Conservation (phyloP, 2,888 invertebrate genomes). For the Idaea biselata region DNA sequence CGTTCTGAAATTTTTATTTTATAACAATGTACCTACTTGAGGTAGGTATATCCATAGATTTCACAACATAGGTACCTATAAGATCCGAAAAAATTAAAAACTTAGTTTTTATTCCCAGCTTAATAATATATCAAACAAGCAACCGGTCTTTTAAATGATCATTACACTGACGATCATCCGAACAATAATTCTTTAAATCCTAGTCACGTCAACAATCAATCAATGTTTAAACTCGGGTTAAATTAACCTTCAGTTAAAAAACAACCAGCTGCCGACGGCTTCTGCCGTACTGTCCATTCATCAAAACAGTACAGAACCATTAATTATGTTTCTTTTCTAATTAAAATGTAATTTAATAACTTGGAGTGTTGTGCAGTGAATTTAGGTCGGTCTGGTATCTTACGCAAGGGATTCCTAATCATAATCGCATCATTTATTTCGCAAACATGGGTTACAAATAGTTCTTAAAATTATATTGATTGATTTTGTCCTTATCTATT, state of each 20-base stretch:
- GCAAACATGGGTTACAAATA: too few species aligned
- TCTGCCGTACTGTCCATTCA: conserved; percentile 15
- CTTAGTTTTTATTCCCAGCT: not conserved
- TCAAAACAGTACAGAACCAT: conserved; percentile 23
- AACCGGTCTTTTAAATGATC: conserved; percentile 13
- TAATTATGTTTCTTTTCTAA: conserved; percentile 32
- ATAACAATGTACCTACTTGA: too few species aligned
- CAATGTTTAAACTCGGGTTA: conserved; percentile 14
- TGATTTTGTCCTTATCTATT: too few species aligned
- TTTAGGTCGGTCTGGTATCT: not conserved
- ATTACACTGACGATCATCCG: conserved; percentile 9
- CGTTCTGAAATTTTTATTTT: too few species aligned
- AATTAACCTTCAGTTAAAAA: conserved; percentile 23
- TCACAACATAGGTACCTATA: not conserved
- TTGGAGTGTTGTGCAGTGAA: not conserved
- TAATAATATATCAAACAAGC: not conserved
- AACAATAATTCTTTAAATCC: not conserved
- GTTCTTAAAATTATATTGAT: too few species aligned
- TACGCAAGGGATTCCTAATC: not conserved
- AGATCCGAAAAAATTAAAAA: not conserved
- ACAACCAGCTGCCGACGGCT: conserved; percentile 9
- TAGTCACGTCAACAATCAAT: conserved; percentile 21
- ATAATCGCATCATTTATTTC: too few species aligned
- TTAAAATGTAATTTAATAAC: conserved; percentile 37
- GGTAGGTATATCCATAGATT: too few species aligned